Evolutionary conservation across 2,888 invertebrate genomes (phyloP).

Genomic region (Ctenicera cuprea): DNA sequence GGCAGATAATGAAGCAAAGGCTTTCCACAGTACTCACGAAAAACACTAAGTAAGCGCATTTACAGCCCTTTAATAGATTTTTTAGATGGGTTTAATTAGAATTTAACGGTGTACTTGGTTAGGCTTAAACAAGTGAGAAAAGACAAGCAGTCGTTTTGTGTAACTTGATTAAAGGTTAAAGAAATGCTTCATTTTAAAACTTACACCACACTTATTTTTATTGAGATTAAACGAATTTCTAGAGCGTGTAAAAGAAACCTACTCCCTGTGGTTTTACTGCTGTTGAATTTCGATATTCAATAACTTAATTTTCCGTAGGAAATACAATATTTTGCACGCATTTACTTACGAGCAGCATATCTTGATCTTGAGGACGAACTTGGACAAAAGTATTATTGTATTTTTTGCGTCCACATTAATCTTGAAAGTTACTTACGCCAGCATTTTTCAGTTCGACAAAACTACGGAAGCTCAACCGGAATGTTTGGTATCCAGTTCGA

Average conservation of each 20-base stretch:
- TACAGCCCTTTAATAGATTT: slow-evolving; percentile 35
- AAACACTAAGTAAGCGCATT: slow-evolving; percentile 25
- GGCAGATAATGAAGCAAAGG: slow-evolving; percentile 19
- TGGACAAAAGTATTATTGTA: background rate
- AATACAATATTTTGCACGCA: too few relatives aligned
- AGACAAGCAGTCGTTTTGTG: background rate
- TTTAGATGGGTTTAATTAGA: slow-evolving; percentile 37
- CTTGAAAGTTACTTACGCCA: slow-evolving; percentile 12
- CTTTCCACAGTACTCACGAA: slow-evolving; percentile 9
- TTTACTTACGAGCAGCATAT: too few relatives aligned
- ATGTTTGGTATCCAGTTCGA: slow-evolving; percentile 2
- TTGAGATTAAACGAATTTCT: too few relatives aligned
- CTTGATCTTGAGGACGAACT: background rate
- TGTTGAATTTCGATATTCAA: too few relatives aligned
- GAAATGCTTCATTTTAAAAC: too few relatives aligned
- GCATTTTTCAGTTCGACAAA: slow-evolving; percentile 14
- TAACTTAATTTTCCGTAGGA: too few relatives aligned
- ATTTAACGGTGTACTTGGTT: slow-evolving; percentile 37
- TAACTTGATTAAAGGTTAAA: background rate
- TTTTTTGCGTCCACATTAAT: slow-evolving; percentile 14
- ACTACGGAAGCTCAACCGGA: slow-evolving; percentile 9
- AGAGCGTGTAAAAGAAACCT: too few relatives aligned
- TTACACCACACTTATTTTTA: too few relatives aligned
- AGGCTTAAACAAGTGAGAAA: slow-evolving; percentile 27
- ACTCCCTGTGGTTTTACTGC: too few relatives aligned